phyloP scores from a whole-genome alignment of 2,888 invertebrate species.

The Phasia obesa region DNA sequence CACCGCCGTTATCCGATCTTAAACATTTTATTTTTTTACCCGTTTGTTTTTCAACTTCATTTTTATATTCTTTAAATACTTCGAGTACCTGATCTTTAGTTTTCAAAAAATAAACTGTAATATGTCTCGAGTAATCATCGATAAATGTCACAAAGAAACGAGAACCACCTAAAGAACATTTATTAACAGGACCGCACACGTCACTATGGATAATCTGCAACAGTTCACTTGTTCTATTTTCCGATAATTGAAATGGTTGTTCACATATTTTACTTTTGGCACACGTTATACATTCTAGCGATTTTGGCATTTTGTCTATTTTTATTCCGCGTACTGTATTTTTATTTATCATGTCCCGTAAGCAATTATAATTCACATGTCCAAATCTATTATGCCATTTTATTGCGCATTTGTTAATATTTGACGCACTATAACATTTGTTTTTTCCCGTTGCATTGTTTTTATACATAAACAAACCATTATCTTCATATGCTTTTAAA shows the following conservation, averaged over 20 bases:
- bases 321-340: constrained; percentile 39
- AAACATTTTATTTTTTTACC: constrained; percentile 59
- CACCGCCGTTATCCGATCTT: constrained; percentile 60
- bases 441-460: constrained; percentile 2
- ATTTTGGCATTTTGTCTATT: constrained; percentile 12
- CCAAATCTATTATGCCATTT: constrained; percentile 56
- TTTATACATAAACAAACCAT: constrained; percentile 33
- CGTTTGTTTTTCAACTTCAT: constrained; percentile 59
- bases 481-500: constrained; percentile 13
- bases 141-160: constrained; percentile 64
- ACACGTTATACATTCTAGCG: constrained; percentile 52
- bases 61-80: constrained; percentile 62
- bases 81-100: constrained; percentile 48
- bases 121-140: constrained; percentile 57
- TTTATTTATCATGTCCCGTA: constrained; percentile 38
- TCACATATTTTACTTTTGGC: constrained; percentile 54
- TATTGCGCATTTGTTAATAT: constrained; percentile 7
- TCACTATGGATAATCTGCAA: constrained; percentile 45
- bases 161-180: constrained; percentile 43
- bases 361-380: constrained; percentile 42
- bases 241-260: constrained; percentile 32
- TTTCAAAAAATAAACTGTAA: constrained; percentile 46
- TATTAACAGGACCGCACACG: constrained; percentile 51
- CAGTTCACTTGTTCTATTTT: constrained; percentile 18
- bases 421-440: constrained; percentile 4